Evolutionary conservation across 2,797 vertebrate genomes (phyloP), one percentile per base, ranked within the genome.

Genomic region (Lophius americanus): DNA sequence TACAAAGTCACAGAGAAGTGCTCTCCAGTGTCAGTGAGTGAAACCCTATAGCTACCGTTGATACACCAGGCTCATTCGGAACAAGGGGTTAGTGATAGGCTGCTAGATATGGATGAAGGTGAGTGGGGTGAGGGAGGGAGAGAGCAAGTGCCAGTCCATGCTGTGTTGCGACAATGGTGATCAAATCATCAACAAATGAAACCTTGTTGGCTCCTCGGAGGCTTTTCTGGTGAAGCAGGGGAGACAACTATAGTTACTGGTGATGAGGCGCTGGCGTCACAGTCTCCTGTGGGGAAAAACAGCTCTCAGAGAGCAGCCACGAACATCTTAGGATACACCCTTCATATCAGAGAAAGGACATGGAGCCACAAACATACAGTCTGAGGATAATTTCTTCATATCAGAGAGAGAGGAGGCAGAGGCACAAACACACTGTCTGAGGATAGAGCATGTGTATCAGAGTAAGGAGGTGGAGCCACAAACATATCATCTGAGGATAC

Each of bases 141-240:
- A 61, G 76, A 70, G 74, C 70, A 68, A 62, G 78, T 83, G 85
- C 68, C 73, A 84, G 75, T 73, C 64, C 78, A 89, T 91, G 91
- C 88, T 73, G 84, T 81, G 81, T 68, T 80, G 58, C 73, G 77
- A 75, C 36, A 72, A 36, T 23, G 47, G 68, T 77, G 77, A 83
- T 80, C 69, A 82, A 81, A 87, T 77, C 42, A 89, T 83, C 69
- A 89, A 92, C 82, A 87, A 93, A 88, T 79, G 93, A 93, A 95
- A 96, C 94, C 94, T 96, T 95, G 94, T 92, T 85, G 90, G 82
- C 88, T 81, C 83, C 88, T 90, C 75, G 91, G 92, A 65, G 92
- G 93, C 76, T 94, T 96, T 94, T 95, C 87, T 88, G 94, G 92
- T 71, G 92, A 95, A 84, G 93, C 90, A 87, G 90, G 86, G 81